Evolutionary conservation across 92 coral and sea anemone species (phyloP).

Genomic region (Epizoanthus ramosus): DNA sequence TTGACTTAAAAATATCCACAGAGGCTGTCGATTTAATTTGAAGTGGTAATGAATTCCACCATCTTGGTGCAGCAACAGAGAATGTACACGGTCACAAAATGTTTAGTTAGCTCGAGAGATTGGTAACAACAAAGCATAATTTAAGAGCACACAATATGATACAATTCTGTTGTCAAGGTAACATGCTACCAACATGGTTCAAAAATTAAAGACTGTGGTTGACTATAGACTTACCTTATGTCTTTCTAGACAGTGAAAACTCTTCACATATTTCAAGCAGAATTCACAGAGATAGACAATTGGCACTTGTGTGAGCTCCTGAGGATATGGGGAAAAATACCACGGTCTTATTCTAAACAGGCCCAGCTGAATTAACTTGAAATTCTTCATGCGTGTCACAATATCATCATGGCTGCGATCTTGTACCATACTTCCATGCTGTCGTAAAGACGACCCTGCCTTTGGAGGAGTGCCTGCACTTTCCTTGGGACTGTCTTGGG

Average conservation of each 20-base stretch:
- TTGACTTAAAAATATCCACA: too few species aligned
- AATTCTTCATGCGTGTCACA: slow-evolving; percentile 94
- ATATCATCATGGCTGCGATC: slow-evolving; percentile 99
- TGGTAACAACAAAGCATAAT: too few species aligned
- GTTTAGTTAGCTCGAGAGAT: too few species aligned
- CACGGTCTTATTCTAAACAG: slow-evolving; percentile 91
- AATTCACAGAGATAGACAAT: slow-evolving; percentile 95
- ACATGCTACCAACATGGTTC: too few species aligned
- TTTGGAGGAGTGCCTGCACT: slow-evolving; percentile 78
- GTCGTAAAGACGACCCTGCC: slow-evolving; percentile 73
- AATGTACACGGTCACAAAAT: too few species aligned
- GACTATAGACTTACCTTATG: slow-evolving; percentile 72
- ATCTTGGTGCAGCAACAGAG: too few species aligned
- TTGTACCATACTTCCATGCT: slow-evolving; percentile 95
- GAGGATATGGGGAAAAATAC: slow-evolving; percentile 99
- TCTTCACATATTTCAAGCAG: slow-evolving; percentile 93
- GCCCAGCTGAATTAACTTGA: slow-evolving; percentile 93
- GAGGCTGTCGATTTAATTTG: too few species aligned
- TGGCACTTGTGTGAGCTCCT: slow-evolving; percentile 84
- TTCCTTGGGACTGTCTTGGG: slow-evolving; percentile 94
- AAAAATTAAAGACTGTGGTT: too few species aligned
- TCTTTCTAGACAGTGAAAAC: slow-evolving; percentile 93
- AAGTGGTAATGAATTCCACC: too few species aligned
- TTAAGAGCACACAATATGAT: too few species aligned
- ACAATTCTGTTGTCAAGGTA: too few species aligned